Conservation (phyloP, 2,113 vertebrate genomes). For the Picathartes gymnocephalus region DNA sequence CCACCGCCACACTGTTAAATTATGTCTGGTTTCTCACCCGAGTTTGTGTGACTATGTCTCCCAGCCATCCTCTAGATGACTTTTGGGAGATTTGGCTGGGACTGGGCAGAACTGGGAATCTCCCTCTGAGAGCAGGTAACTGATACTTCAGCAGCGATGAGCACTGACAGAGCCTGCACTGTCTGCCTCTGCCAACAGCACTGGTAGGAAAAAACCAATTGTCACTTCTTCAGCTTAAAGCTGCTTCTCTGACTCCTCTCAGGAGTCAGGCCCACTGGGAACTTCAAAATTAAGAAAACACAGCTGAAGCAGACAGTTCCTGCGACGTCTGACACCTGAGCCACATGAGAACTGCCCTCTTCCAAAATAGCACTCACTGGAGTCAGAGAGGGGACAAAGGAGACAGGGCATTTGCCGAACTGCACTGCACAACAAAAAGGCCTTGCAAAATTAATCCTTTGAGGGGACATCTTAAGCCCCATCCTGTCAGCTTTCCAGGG, state of each 20-base stretch:
- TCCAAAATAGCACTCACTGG: background rate
- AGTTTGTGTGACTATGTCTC: background rate
- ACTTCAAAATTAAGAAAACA: background rate
- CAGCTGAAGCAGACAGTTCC: background rate
- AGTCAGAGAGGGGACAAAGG: background rate
- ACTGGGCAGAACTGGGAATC: background rate
- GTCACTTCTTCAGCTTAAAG: background rate
- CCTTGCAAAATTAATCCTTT: background rate
- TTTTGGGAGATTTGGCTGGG: background rate
- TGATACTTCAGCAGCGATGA: background rate
- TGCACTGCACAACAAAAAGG: background rate
- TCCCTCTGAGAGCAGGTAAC: background rate
- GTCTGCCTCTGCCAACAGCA: background rate
- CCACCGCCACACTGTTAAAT: background rate
- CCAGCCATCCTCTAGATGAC: background rate
- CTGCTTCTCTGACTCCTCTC: background rate
- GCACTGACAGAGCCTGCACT: background rate
- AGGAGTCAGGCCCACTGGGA: background rate
- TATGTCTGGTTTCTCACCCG: fast-evolving
- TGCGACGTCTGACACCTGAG: background rate
- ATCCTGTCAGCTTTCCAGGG: background rate
- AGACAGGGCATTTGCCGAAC: background rate
- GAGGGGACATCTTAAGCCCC: background rate
- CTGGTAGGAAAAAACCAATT: background rate
- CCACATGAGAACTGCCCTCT: background rate